Evolutionary conservation across 2,797 vertebrate genomes (phyloP), one percentile per base, ranked within the genome.

Genomic region (Pogonophryne albipinna): DNA sequence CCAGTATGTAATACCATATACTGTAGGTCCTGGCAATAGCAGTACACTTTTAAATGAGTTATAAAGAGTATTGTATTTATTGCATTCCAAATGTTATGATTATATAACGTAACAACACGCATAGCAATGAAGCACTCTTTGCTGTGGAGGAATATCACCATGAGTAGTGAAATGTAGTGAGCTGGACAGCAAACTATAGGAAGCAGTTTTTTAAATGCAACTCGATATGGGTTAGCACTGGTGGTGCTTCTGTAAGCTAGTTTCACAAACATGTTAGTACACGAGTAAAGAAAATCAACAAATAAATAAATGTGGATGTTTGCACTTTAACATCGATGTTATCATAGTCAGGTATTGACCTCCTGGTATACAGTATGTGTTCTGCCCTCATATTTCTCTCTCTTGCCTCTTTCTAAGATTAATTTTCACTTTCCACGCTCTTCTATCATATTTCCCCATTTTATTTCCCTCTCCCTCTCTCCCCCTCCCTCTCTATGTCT

Each of bases 391-490:
- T 8, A 6, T 76, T 50, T 58, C 44, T 50, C 76, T 61, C 42
- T 62, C 38, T 74, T 65, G 50, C 52, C 50, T 76, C n/a, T 56
- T 77, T 74, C 49, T 71, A 67, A n/a, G 41, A 73, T 74, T 84
- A 57, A 71, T 80, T 89, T 78, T 82, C 71, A 70, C 78, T 70
- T 61, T 65, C 62, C 12, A 77, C 49, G 44, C 27, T 76, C 78
- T 63, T 87, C 78, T 71, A 72, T 90, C 85, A 80, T 82, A 74
- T 85, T 83, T 81, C 66, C 65, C 60, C 63, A 42, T 85, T 89
- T 84, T 80, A 80, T 83, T 78, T 76, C 72, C 50, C 63, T 23
- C 62, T 31, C 64, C 10, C 58, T 60, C 60, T 63, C 66, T 72
- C 72, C 50, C 63, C 19, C 62, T 31, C 64, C 10, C 58, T 60